These are phyloP conservation scores for Petromus typicus DNA, from an alignment of 2,113 vertebrate genomes.

Conservation along the genomic window DNA sequence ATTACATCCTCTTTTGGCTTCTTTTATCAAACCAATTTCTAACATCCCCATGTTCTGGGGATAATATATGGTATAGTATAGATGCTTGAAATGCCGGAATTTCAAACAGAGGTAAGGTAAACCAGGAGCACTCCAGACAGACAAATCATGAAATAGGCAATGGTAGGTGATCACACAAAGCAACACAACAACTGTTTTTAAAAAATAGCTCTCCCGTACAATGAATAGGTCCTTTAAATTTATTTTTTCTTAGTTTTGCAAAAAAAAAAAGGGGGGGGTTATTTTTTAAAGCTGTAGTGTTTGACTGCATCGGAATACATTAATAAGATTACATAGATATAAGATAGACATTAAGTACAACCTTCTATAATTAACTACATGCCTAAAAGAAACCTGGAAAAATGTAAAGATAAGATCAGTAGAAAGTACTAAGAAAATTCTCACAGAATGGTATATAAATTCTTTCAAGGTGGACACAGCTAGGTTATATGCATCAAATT, in stretches of 20 bases:
- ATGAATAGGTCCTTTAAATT: neutral
- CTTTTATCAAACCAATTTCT: conserved; percentile 31
- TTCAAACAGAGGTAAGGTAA: neutral
- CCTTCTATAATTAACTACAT: neutral
- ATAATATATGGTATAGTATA: neutral
- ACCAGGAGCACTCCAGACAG: neutral
- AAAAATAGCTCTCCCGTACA: neutral
- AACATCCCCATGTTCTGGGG: neutral
- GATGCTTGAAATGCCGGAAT: conserved; percentile 41
- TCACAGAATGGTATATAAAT: neutral
- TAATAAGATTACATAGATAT: neutral
- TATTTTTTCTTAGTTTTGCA: neutral
- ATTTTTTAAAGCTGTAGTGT: conserved; percentile 14
- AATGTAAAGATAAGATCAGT: neutral
- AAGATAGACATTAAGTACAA: neutral
- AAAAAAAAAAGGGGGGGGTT: neutral
- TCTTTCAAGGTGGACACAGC: conserved; percentile 26
- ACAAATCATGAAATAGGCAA: neutral
- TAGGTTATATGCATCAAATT: neutral
- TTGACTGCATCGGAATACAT: neutral
- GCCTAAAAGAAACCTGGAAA: neutral
- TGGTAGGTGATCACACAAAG: neutral
- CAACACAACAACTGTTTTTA: conserved; percentile 5
- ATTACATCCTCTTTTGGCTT: conserved; percentile 43
- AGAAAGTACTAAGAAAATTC: neutral